phyloP scores from a whole-genome alignment of 1,140 invertebrate genomes.

The Paracyclopina nana region DNA sequence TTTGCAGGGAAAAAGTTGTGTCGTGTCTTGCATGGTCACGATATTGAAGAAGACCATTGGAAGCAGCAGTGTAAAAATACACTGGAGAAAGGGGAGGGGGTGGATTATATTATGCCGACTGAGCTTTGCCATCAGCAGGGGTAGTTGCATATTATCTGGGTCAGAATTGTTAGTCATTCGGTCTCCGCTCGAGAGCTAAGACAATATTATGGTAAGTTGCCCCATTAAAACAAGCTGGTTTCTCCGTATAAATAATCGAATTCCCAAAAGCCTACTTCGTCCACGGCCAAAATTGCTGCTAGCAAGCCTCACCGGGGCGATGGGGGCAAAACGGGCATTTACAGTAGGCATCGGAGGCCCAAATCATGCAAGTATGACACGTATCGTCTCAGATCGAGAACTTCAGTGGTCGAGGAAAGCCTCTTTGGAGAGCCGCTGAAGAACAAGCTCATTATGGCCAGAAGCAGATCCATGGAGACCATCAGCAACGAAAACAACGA shows the following conservation, averaged over 20 bases:
- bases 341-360: conserved; percentile 12
- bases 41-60: too few relatives aligned
- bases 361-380: conserved; percentile 5
- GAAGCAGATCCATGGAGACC: not conserved
- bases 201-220: conserved; percentile 1
- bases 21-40: too few relatives aligned
- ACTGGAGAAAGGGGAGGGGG: too few relatives aligned
- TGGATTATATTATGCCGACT: too few relatives aligned
- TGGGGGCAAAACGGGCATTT: conserved; percentile 3
- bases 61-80: too few relatives aligned
- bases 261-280: conserved; percentile 16
- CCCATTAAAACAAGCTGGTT: not conserved
- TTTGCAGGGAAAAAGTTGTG: too few relatives aligned
- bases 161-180: too few relatives aligned
- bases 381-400: conserved; percentile 17
- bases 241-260: conserved; percentile 13
- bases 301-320: conserved; percentile 11
- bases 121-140: too few relatives aligned
- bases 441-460: not conserved
- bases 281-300: conserved; percentile 16
- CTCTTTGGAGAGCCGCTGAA: conserved; percentile 1
- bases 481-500: not conserved
- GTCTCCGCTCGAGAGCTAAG: too few relatives aligned
- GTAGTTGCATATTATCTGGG: too few relatives aligned
- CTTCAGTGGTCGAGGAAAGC: conserved; percentile 14